Evolutionary conservation across 2,113 vertebrate species (phyloP), one percentile per base, ranked within the genome.

Genomic region (Thryonomys swinderianus): DNA sequence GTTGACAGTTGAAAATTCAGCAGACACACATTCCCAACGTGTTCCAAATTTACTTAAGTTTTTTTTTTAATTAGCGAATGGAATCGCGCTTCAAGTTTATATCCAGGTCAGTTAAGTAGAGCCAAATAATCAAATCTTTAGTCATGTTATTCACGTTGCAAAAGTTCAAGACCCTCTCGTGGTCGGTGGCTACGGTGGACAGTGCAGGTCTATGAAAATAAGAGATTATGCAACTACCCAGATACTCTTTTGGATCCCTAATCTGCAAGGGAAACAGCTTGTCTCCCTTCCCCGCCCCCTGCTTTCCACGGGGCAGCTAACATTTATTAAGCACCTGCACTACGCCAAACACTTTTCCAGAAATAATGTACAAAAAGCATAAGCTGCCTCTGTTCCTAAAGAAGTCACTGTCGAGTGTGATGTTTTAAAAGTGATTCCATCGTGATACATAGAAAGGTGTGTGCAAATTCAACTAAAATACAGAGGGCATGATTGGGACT

Each of bases 251-350:
- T 62, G 62, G 42, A 45, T 40, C 25, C 14, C 40, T 86, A 45
- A 40, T 20, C 74, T 94, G 51, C 27, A 27, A 11, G 23, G 83
- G 34, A 94, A 93, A 91, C 34, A 55, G 37, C 51, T 40, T 69
- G 48, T 16, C n/a, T 20, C 18, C 9, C 3, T 23, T 4, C 18
- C 7, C 18, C 7, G 42, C 2, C 67, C 40, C 3, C 12, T 30
- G 32, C 17, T 37, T 88, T 90, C 45, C 69, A 61, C 11, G 83
- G n/a, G 69, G 45, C 94, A 94, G 83, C 74, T 86, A 94, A 73
- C 40, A 74, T 71, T 84, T 83, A 69, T 34, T 71, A 88, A 88
- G 30, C 61, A 79, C 10, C 6, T 74, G 8, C 34, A 66, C 20
- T 61, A 88, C 11, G 76, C 34, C 4, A 71, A 78, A n/a, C 40